Conservation (phyloP, 2,797 vertebrate species). For the Morelia viridis region DNA sequence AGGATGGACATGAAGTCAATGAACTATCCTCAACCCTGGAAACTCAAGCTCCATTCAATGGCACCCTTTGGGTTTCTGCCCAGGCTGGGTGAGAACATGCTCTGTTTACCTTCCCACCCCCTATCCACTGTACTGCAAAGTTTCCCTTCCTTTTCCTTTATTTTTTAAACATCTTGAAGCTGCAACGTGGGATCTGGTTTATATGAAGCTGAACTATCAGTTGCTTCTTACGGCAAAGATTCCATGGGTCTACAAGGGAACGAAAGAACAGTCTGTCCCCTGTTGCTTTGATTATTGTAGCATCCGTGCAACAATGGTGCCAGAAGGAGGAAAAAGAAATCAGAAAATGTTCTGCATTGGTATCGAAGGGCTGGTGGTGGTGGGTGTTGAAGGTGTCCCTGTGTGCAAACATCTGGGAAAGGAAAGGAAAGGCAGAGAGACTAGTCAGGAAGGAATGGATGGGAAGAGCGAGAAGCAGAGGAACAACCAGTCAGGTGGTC, state of each 20-base stretch:
- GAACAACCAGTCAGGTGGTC: too few relatives aligned
- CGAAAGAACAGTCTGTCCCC: not conserved
- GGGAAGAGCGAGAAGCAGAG: not conserved
- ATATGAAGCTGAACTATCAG: not conserved
- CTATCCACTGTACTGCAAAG: not conserved
- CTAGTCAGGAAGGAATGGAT: not conserved
- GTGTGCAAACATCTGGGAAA: not conserved
- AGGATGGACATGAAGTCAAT: not conserved
- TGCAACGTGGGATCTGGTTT: not conserved
- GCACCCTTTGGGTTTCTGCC: not conserved
- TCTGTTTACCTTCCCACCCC: not conserved
- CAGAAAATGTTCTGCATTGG: not conserved
- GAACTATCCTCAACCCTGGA: not conserved
- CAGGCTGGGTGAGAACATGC: not conserved
- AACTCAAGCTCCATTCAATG: not conserved
- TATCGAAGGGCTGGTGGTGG: not conserved
- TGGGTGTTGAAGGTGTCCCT: not conserved
- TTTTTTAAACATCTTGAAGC: not conserved
- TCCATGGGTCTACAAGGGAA: not conserved
- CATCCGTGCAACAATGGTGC: not conserved
- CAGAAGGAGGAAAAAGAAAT: not conserved
- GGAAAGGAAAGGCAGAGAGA: not conserved
- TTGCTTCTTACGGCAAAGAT: not conserved
- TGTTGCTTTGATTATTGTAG: fast-evolving
- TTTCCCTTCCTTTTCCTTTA: not conserved